phyloP scores from a whole-genome alignment of 2,797 vertebrate species.

The Sciaenops ocellatus region DNA sequence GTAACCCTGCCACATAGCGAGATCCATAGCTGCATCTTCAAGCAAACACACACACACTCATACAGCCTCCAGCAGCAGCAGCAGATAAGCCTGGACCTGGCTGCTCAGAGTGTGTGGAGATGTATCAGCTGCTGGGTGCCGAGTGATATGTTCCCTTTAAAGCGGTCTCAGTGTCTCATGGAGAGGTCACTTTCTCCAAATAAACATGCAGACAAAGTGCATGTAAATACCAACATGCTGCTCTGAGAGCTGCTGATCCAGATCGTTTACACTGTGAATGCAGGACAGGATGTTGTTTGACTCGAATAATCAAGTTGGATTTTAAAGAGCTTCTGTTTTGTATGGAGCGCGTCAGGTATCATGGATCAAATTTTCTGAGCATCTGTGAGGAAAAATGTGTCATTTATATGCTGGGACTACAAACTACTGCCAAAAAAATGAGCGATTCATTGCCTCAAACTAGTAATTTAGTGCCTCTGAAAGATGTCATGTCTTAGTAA shows the following conservation, averaged over 20 bases:
- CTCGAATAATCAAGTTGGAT: conserved; percentile 2
- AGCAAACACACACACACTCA: conserved; percentile 8
- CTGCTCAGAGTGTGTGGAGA: conserved; percentile 43
- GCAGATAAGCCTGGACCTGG: conserved; percentile 32
- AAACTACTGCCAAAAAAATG: neutral
- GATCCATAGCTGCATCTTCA: conserved; percentile 29
- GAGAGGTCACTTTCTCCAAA: conserved; percentile 65
- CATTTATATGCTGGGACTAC: neutral
- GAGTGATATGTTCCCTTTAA: conserved; percentile 62
- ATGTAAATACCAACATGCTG: conserved; percentile 47
- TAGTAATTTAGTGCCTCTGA: neutral
- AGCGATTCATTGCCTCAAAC: neutral
- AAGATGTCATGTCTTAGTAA: neutral
- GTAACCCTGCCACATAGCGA: neutral
- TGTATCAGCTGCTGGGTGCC: conserved; percentile 66
- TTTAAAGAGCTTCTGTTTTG: conserved; percentile 8
- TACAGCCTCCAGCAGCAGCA: conserved; percentile 7
- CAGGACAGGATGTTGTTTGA: conserved; percentile 8
- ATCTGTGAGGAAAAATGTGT: neutral
- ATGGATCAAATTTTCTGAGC: neutral
- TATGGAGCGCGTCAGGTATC: neutral
- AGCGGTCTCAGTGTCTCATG: conserved; percentile 60
- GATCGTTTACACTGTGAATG: conserved; percentile 29
- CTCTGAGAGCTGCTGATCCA: neutral
- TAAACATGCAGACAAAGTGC: conserved; percentile 42